These are phyloP conservation scores for Catharus ustulatus DNA, from an alignment of 2,797 vertebrate species.

Conservation along the genomic window DNA sequence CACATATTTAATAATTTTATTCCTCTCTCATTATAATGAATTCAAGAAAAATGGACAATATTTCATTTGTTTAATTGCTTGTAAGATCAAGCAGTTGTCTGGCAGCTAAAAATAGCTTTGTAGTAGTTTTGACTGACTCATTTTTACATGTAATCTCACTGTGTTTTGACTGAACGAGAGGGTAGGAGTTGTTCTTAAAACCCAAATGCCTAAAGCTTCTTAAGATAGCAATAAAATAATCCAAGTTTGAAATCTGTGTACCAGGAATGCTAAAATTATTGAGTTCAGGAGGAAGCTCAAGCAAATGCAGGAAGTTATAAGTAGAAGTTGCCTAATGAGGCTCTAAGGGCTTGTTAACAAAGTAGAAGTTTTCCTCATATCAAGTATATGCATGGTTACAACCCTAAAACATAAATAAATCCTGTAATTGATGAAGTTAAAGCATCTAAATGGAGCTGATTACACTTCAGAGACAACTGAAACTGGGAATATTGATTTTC, in stretches of 20 bases:
- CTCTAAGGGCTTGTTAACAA: not conserved
- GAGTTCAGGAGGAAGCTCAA: not conserved
- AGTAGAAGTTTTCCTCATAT: not conserved
- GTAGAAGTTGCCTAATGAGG: not conserved
- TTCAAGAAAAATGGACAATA: not conserved
- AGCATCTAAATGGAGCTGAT: not conserved
- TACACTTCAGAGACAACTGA: not conserved
- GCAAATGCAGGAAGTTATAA: not conserved
- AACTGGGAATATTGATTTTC: not conserved
- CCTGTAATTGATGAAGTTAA: not conserved
- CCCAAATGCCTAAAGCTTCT: not conserved
- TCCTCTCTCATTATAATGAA: not conserved
- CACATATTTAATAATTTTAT: not conserved
- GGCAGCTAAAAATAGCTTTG: slow-evolving; percentile 22
- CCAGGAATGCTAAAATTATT: not conserved
- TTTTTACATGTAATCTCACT: slow-evolving; percentile 1
- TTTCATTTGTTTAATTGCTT: slow-evolving; percentile 18
- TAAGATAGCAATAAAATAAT: not conserved
- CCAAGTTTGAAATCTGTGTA: not conserved
- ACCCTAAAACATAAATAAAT: not conserved
- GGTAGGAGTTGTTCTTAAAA: slow-evolving; percentile 34
- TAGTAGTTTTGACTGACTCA: slow-evolving; percentile 36
- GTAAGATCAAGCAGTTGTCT: slow-evolving; percentile 11
- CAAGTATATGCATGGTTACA: not conserved
- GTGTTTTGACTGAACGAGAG: slow-evolving; percentile 1